phyloP scores from a whole-genome alignment of 1,140 invertebrate species.

The Drosophila repletoides region DNA sequence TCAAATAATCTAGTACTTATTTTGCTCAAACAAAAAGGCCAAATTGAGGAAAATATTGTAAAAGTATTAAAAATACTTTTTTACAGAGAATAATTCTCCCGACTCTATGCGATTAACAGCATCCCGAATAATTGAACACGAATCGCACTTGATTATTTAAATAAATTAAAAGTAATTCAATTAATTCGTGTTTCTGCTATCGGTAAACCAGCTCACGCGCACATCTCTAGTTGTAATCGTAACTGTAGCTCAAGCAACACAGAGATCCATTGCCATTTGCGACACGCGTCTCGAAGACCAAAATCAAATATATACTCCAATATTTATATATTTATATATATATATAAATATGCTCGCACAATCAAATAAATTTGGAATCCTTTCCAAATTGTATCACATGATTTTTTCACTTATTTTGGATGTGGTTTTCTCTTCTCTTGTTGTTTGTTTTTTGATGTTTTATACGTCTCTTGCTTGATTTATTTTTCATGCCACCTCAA shows the following conservation, averaged over 20 bases:
- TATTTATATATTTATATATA: neutral
- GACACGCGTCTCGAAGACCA: neutral
- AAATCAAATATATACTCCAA: neutral
- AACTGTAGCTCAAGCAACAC: neutral
- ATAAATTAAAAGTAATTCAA: neutral
- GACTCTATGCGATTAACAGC: no score
- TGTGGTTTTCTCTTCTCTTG: constrained; percentile 16
- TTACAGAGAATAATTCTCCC: no score
- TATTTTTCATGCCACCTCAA: constrained; percentile 50
- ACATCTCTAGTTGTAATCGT: neutral
- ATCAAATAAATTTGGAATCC: constrained; percentile 28
- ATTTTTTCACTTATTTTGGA: constrained; percentile 23
- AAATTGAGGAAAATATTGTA: neutral
- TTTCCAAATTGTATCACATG: constrained; percentile 25
- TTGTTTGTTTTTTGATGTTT: constrained; percentile 16
- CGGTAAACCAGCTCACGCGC: no score
- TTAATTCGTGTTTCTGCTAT: no score
- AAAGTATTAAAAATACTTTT: neutral
- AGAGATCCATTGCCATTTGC: constrained; percentile 14
- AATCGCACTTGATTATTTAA: no score
- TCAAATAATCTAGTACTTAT: no score
- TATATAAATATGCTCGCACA: no score
- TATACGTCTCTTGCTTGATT: constrained; percentile 26
- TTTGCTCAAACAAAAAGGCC: no score
- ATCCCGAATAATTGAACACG: no score